Conservation (phyloP, 2,888 invertebrate genomes). For the Empis livida region DNA sequence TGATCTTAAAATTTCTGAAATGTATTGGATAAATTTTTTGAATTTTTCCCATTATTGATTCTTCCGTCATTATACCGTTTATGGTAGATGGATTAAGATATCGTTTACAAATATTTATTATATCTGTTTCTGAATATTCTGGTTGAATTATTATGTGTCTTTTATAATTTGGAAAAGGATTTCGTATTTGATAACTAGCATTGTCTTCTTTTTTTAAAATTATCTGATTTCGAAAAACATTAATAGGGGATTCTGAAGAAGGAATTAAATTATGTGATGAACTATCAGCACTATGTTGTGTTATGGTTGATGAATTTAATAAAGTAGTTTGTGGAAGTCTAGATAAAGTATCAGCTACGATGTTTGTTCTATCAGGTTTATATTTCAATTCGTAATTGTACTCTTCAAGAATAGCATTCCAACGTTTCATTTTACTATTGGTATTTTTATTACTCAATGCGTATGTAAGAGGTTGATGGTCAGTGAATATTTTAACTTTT, state of each 20-base stretch:
- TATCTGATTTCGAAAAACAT: neutral
- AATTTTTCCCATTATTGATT: slow-evolving; percentile 7
- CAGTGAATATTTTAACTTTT: slow-evolving; percentile 8
- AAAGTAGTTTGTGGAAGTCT: neutral
- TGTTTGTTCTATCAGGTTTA: slow-evolving; percentile 5
- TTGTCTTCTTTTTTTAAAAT: neutral
- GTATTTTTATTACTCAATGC: slow-evolving; percentile 6
- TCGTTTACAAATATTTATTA: neutral
- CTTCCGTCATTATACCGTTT: slow-evolving; percentile 3
- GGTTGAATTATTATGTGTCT: neutral
- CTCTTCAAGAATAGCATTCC: slow-evolving; percentile 7
- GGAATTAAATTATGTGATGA: slow-evolving; percentile 8
- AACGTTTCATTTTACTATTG: slow-evolving; percentile 6
- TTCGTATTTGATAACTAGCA: neutral
- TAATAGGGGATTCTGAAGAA: slow-evolving; percentile 1
- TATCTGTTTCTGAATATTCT: neutral
- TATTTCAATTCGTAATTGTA: slow-evolving; percentile 6
- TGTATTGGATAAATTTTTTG: slow-evolving; percentile 6
- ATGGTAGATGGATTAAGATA: neutral
- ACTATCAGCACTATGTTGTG: slow-evolving; percentile 8
- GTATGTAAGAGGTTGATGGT: slow-evolving; percentile 8
- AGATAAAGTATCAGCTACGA: slow-evolving; percentile 9
- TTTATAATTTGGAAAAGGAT: neutral
- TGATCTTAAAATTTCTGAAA: slow-evolving; percentile 5
- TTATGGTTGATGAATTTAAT: slow-evolving; percentile 7